Conservation (phyloP, 2,888 invertebrate species). For the Cepaea hortensis region DNA sequence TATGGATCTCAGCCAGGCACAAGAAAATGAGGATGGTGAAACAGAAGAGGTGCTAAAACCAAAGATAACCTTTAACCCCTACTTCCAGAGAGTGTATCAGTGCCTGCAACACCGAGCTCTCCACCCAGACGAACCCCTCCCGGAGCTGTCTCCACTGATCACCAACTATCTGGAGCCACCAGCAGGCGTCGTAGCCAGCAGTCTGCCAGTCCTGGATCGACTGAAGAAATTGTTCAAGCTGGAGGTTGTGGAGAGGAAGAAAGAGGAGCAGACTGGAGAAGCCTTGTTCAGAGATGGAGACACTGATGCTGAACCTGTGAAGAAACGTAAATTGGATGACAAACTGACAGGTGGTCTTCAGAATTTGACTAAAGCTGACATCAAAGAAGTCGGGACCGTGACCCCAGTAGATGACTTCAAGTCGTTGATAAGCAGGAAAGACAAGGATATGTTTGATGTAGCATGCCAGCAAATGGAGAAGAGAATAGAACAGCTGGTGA, state of each 20-base stretch:
- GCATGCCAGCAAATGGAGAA: conserved; percentile 75
- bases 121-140: conserved; percentile 80
- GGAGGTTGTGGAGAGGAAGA: conserved; percentile 69
- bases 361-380: conserved; percentile 55
- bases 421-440: conserved; percentile 67
- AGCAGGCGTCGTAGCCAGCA: conserved; percentile 62
- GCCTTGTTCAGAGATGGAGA: conserved; percentile 70
- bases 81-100: conserved; percentile 75
- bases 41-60: conserved; percentile 70
- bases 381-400: conserved; percentile 77
- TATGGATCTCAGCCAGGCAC: conserved; percentile 80
- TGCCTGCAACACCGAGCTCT: conserved; percentile 81
- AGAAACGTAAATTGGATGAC: conserved; percentile 68
- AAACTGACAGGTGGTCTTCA: conserved; percentile 69
- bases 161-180: conserved; percentile 72
- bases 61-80: conserved; percentile 74
- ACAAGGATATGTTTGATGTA: conserved; percentile 76
- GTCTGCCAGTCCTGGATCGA: conserved; percentile 66
- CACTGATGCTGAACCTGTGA: conserved; percentile 63
- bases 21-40: conserved; percentile 70
- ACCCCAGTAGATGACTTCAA: conserved; percentile 82
- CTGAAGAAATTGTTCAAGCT: conserved; percentile 71
- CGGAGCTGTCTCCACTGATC: conserved; percentile 77
- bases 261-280: conserved; percentile 69
- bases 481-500: conserved; percentile 71